A percentile compares a stretch with the other conserved stretches of the same genome.
These are phyloP conservation scores for Allolobophora icterica DNA, from an alignment of 2,888 invertebrate species.

Conservation along the genomic window DNA sequence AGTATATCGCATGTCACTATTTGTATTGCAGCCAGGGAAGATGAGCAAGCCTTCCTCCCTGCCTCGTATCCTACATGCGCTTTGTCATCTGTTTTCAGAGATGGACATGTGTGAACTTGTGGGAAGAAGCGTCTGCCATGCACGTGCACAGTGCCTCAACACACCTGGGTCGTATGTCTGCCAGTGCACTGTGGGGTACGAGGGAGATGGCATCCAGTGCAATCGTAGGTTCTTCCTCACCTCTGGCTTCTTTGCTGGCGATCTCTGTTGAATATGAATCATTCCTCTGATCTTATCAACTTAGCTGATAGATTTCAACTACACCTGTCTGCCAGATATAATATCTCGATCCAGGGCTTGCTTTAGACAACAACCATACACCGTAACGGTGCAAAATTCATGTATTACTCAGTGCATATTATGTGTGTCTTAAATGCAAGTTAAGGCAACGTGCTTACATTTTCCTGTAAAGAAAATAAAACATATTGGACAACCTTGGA, in stretches of 20 bases:
- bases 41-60: not conserved
- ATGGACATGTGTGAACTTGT: conserved; percentile 37
- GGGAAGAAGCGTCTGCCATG: conserved; percentile 36
- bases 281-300: conserved; percentile 17
- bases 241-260: not conserved
- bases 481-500: no score
- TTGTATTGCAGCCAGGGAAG: not conserved
- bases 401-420: no score
- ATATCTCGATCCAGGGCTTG: not conserved
- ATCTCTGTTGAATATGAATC: not conserved
- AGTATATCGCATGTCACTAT: not conserved
- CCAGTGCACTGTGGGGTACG: conserved; percentile 42
- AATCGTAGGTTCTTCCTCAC: conserved; percentile 41
- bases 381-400: not conserved
- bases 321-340: not conserved
- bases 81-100: conserved; percentile 39
- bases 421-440: not conserved
- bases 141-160: conserved; percentile 43
- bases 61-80: not conserved
- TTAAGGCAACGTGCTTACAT: not conserved
- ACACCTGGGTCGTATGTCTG: conserved; percentile 41
- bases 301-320: not conserved
- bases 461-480: not conserved
- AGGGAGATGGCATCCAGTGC: conserved; percentile 37
- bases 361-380: not conserved